Evolutionary conservation across 37 sponge, comb jelly and placozoan species (phyloP).

Genomic region (Crambe crambe): DNA sequence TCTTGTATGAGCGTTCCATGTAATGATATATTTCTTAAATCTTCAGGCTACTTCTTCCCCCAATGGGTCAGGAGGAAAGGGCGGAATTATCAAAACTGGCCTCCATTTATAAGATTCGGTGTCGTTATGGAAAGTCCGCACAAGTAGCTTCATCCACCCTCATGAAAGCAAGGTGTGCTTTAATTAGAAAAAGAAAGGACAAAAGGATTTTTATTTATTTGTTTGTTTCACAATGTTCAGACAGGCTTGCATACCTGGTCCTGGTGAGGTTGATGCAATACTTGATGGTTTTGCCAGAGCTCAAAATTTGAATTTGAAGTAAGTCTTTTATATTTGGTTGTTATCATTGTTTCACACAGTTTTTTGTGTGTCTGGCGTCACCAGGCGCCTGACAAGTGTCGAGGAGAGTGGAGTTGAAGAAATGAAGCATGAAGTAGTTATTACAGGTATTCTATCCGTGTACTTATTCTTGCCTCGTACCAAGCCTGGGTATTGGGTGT

Average conservation of each 20-base stretch:
- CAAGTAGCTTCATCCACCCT: constrained; percentile 67
- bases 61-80: constrained; percentile 75
- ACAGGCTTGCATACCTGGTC: constrained; percentile 71
- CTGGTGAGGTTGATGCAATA: constrained; percentile 78
- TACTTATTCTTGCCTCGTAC: too few relatives aligned
- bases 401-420: not conserved
- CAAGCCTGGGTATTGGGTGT: too few relatives aligned
- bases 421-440: not conserved
- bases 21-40: too few relatives aligned
- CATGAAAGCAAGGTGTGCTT: constrained; percentile 71
- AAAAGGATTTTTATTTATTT: not conserved
- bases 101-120: constrained; percentile 76
- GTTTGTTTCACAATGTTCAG: constrained; percentile 11
- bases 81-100: constrained; percentile 77
- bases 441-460: not conserved
- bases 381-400: not conserved
- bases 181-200: not conserved
- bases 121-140: constrained; percentile 71
- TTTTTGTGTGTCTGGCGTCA: too few relatives aligned
- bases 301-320: constrained; percentile 19
- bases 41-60: constrained; percentile 61
- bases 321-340: not conserved
- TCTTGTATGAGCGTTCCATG: not conserved
- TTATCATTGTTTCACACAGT: not conserved
- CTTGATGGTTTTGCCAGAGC: constrained; percentile 53